Conservation (phyloP, 2,797 vertebrate species). For the Scleropages formosus region DNA sequence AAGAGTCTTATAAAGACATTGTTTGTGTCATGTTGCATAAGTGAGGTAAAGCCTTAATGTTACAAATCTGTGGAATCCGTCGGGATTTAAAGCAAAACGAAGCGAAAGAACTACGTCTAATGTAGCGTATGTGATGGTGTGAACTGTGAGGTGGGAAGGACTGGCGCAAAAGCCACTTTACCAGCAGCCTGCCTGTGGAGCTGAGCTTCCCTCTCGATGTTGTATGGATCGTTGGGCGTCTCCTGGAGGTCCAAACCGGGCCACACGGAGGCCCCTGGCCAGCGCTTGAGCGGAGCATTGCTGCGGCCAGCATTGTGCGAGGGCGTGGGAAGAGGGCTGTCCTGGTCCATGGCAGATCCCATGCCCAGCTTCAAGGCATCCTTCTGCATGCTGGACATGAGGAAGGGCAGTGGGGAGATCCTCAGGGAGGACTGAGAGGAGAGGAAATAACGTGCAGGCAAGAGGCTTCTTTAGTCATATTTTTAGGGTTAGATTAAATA, state of each 20-base stretch:
- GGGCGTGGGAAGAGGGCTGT: conserved; percentile 73
- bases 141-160: neutral
- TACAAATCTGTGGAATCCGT: too few species aligned
- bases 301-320: conserved; percentile 70
- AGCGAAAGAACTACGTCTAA: neutral
- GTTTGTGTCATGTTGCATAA: too few species aligned
- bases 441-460: neutral
- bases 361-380: conserved; percentile 82
- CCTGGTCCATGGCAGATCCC: conserved; percentile 79
- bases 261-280: conserved; percentile 88
- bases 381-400: conserved; percentile 81
- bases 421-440: conserved; percentile 83
- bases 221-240: conserved; percentile 86
- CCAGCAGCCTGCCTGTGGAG: conserved; percentile 95
- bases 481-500: neutral
- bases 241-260: conserved; percentile 85
- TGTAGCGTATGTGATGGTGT: neutral
- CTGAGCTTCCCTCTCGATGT: conserved; percentile 93
- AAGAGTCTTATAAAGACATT: too few species aligned
- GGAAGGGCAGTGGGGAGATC: conserved; percentile 91
- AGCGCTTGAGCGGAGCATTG: conserved; percentile 80
- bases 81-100: too few species aligned
- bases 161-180: conserved; percentile 46
- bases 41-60: too few species aligned
- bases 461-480: neutral